Evolutionary conservation across 2,888 invertebrate species (phyloP), one percentile per base, ranked within the genome.

Genomic region (Acanthacorydalis orientalis): DNA sequence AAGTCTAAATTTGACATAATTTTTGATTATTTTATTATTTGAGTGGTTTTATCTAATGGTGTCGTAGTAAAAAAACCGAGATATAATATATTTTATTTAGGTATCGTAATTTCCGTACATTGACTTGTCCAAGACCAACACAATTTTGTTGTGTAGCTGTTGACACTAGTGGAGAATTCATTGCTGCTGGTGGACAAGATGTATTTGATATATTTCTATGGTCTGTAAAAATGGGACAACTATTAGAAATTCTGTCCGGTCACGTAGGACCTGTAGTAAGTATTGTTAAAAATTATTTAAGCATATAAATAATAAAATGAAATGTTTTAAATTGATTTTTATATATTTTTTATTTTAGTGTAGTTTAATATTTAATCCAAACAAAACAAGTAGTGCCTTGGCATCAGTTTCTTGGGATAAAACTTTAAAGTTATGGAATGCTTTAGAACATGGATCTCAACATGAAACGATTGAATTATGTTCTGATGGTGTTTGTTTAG

Each of bases 91-190:
- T 37, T 11, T 11, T 15, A 9, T 60, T 31, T 59, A 90, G 96
- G 56, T 98, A 98, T 66, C 87, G 97, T 38, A 98, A 98, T 67
- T 99, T 98, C 70, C 81, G 92, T 43, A 98, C 97, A 0, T 80
- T 97, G 49, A 90, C 93, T 0, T 87, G 95, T 0, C 92, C 95
- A 0, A 76, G 80, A 43, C 84, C 90, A 0, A 88, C 87, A 0
- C 97, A 98, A 68, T 92, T 99, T 64, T 78, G 86, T 10, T 89
- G 90, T 60, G 76, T 92, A 0, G 81, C 89, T 0, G 68, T 97
- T 9, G 98, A 99, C 65, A 70, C 78, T 3, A 88, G 86, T 56
- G 85, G 91, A 12, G 96, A 98, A 62, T 74, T 98, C 52, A 83
- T 97, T 38, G 91, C 89, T 11, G 96, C 98, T 6, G 96, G 95